Base-by-base conservation (phyloP, 2,113 vertebrate species). In the Lethenteron camtschaticum region DNA sequence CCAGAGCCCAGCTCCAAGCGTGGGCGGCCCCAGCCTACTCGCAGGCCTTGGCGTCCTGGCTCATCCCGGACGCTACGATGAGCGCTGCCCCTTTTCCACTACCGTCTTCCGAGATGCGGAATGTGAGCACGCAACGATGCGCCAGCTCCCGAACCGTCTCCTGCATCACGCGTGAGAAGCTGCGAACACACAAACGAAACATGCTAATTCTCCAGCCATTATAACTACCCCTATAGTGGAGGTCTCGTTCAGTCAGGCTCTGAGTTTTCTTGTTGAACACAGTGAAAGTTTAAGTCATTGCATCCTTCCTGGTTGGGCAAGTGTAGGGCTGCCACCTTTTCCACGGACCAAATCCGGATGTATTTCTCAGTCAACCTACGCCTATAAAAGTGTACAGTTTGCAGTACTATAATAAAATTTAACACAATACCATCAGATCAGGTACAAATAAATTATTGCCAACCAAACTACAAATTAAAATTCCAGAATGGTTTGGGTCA, bases 121-220 rank as follows among this genome's bases (percentile, higher is more conserved):
- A 56, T 7, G 11, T 3, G 8, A 70, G n/a, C 58, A 16, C 7
- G 58, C 69, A 70, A 11, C 12, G 16, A 12, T 56, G 56, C 18
- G 55, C 69, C 69, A 70, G 24, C 12, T 55, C 55, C 10, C 58
- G 56, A 56, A 70, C 69, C 24, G 69, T 70, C 11, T 70, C 69
- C 11, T 70, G 13, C 8, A 70, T 11, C 12, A 14, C 13, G 56
- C 24, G 10, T n/a, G 69, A 41, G 24, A 70, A 70, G 13, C 69
- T 70, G 57, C 63, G 14, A 13, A 9, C 9, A 70, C 10, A 70
- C 11, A 56, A 41, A 69, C n/a, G 24, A 16, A 24, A 68, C n/a
- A 11, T 68, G 10, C n/a, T 16, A 2, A 24, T 9, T 11, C n/a
- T n/a, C 63, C n/a, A n/a, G 24, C n/a, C 10, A 68, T 8, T 68